Base-by-base conservation (phyloP, 2,797 vertebrate genomes). In the Periparus ater region DNA sequence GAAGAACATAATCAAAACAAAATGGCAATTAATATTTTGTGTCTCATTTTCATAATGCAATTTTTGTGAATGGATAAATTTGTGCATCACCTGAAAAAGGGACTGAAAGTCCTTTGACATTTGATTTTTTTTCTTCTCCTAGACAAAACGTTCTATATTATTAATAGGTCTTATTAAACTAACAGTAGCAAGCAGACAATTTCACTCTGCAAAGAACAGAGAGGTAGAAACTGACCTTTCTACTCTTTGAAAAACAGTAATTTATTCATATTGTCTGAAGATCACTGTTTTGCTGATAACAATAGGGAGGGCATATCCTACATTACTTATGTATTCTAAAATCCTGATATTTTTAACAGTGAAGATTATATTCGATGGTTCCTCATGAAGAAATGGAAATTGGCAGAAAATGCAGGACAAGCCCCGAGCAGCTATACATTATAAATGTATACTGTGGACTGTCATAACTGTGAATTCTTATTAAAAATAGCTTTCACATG, bases 221-320 rank as follows among this genome's bases (percentile, higher is more conserved):
- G 62, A 91, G 55, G 76, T 73, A 88, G 63, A 73, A 84, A 40
- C 14, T 88, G 92, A 96, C 91, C 85, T 95, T 93, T 93, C 85
- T 38, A 40, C 12, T 71, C 23, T 40, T 76, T 62, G 40, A 70
- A 89, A 93, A 91, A 42, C 17, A 81, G 36, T 79, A 74, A 88
- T 88, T 96, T 83, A 95, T 91, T 91, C 55, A 40, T 74, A 87
- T 63, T 87, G 40, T 40, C 29, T 91, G 60, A 94, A 85, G 51
- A 86, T 65, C n/a, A 79, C n/a, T 88, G 83, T 85, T 96, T 89
- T 88, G 53, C 40, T 77, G 67, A 53, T 70, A 93, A 71, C 17
- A 81, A 44, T 45, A 70, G 57, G 38, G 17, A 58, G n/a, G 38
- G 26, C 11, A 38, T 4, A 23, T 34, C 88, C 55, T 66, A 51